These are phyloP conservation scores for Plecotus auritus DNA, from an alignment of 2,113 vertebrate genomes.

Conservation along the genomic window DNA sequence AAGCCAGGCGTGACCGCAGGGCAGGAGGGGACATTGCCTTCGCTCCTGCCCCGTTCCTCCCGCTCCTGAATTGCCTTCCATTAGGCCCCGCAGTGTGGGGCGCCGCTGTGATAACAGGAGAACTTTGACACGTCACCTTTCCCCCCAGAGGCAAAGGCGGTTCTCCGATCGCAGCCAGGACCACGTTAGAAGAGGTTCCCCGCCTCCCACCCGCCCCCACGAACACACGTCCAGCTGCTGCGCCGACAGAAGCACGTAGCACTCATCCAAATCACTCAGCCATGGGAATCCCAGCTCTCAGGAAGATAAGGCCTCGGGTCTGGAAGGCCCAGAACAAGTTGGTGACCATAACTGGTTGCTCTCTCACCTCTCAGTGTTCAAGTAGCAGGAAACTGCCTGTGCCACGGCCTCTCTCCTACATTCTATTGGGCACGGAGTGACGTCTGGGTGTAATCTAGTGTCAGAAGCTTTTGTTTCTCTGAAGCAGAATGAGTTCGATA, in stretches of 20 bases:
- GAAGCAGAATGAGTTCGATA: not conserved
- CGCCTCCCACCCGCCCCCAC: not conserved
- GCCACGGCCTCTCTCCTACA: not conserved
- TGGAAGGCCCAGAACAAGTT: not conserved
- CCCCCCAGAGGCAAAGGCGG: slow-evolving; percentile 54
- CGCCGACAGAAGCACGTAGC: not conserved
- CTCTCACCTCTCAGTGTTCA: not conserved
- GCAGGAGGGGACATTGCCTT: slow-evolving; percentile 13
- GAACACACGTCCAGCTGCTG: not conserved
- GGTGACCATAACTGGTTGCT: not conserved
- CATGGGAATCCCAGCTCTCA: not conserved
- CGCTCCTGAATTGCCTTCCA: slow-evolving; percentile 18
- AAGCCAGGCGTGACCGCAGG: slow-evolving; percentile 5
- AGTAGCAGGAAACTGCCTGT: not conserved
- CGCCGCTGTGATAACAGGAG: slow-evolving; percentile 45
- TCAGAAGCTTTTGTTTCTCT: slow-evolving; percentile 8
- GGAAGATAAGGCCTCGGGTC: not conserved
- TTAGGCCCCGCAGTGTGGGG: slow-evolving; percentile 31
- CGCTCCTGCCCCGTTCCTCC: slow-evolving; percentile 10
- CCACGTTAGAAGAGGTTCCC: not conserved
- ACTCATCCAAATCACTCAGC: not conserved
- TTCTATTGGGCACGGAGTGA: not conserved
- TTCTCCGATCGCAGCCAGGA: not conserved
- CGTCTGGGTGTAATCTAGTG: not conserved
- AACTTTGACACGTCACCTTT: slow-evolving; percentile 73